These are phyloP conservation scores for Megamerina dolium DNA, from an alignment of 2,888 invertebrate genomes.

Conservation along the genomic window DNA sequence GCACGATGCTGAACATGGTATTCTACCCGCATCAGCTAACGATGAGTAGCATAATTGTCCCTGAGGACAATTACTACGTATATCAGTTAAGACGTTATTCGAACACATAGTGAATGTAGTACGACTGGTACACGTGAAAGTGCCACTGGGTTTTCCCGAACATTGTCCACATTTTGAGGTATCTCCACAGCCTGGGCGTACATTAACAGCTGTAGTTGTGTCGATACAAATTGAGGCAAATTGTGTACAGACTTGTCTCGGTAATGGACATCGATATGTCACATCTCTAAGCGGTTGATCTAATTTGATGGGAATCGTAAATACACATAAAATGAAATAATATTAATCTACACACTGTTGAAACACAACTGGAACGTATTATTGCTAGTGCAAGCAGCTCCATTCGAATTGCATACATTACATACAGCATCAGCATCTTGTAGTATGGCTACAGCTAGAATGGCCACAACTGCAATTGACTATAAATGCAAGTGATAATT, in stretches of 20 bases:
- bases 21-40: not conserved
- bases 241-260: constrained; percentile 26
- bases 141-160: not conserved
- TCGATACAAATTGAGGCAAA: constrained; percentile 21
- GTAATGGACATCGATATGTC: constrained; percentile 21
- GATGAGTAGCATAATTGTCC: constrained; percentile 23
- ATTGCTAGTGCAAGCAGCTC: constrained; percentile 26
- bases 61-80: constrained; percentile 18
- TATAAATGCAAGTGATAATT: no score
- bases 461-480: constrained; percentile 6
- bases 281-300: constrained; percentile 10
- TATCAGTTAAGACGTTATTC: not conserved
- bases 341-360: no score
- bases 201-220: not conserved
- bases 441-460: not conserved
- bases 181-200: constrained; percentile 26
- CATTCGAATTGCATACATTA: constrained; percentile 23
- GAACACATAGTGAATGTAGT: constrained; percentile 29
- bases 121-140: constrained; percentile 30
- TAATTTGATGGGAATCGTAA: no score
- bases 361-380: constrained; percentile 26
- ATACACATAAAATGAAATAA: no score
- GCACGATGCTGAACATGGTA: constrained; percentile 28
- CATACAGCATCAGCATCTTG: constrained; percentile 24
- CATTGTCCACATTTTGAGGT: constrained; percentile 26